Evolutionary conservation across 2,113 vertebrate species (phyloP).

Genomic region (Onychostoma macrolepis): DNA sequence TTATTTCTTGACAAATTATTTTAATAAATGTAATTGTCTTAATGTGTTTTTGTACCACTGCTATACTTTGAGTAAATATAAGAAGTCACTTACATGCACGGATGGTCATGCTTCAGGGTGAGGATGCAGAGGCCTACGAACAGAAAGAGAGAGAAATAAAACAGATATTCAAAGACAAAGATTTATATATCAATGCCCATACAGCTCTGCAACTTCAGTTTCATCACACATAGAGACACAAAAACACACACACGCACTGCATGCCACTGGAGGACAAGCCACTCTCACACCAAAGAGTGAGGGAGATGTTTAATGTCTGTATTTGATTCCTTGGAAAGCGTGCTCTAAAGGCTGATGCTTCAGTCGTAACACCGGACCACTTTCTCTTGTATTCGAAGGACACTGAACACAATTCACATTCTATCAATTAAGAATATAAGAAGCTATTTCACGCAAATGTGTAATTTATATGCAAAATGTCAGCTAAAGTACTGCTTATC

Average conservation of each 20-base stretch:
- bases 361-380: background rate
- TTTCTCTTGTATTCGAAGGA: slow-evolving; percentile 38
- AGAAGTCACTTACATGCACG: slow-evolving; percentile 43
- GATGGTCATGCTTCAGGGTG: slow-evolving; percentile 22
- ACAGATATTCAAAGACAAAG: slow-evolving; percentile 42
- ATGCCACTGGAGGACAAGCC: slow-evolving; percentile 1
- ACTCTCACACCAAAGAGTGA: slow-evolving; percentile 43
- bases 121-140: slow-evolving; percentile 37
- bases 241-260: background rate
- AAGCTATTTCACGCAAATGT: slow-evolving; percentile 61
- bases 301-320: slow-evolving; percentile 43
- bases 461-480: slow-evolving; percentile 66
- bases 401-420: slow-evolving; percentile 54
- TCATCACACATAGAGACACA: slow-evolving; percentile 34
- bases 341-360: slow-evolving; percentile 22
- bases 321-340: slow-evolving; percentile 47
- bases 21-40: background rate
- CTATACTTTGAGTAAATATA: background rate
- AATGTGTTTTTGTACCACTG: background rate
- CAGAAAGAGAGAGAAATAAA: slow-evolving; percentile 2
- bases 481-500: slow-evolving; percentile 61
- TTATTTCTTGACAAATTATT: background rate
- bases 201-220: slow-evolving; percentile 22
- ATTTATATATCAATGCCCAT: background rate
- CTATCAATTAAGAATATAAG: slow-evolving; percentile 63